Percentiles rank a stretch among this genome's conserved stretches.
Evolutionary conservation across 1,140 invertebrate genomes (phyloP).

Genomic region (Hylyphantes graminicola): DNA sequence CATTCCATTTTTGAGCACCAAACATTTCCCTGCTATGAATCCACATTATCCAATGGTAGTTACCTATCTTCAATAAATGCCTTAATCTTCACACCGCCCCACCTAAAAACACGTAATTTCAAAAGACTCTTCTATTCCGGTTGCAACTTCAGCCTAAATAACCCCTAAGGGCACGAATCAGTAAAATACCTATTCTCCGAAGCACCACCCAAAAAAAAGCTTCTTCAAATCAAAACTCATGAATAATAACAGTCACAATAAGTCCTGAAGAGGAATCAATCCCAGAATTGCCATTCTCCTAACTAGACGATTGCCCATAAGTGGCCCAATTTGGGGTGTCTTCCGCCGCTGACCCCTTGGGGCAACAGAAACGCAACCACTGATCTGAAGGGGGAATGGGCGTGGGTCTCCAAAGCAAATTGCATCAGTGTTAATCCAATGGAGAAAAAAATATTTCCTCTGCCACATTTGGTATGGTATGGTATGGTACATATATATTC

Average conservation of each 20-base stretch:
- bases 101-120: constrained; percentile 7
- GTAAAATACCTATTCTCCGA: constrained; percentile 46
- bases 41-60: constrained; percentile 17
- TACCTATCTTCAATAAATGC: background rate
- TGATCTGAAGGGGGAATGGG: too few relatives aligned
- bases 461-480: too few relatives aligned
- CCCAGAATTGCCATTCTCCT: constrained; percentile 1
- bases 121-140: background rate
- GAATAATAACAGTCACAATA: constrained; percentile 47
- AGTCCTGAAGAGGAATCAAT: too few relatives aligned
- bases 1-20: too few relatives aligned
- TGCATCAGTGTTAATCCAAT: too few relatives aligned
- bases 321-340: constrained; percentile 48
- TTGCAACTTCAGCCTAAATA: background rate
- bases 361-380: background rate
- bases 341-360: constrained; percentile 19
- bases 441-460: too few relatives aligned
- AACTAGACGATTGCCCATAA: constrained; percentile 49
- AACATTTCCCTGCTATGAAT: constrained; percentile 2
- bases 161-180: constrained; percentile 1
- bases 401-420: too few relatives aligned
- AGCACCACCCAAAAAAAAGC: constrained; percentile 10
- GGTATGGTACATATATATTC: too few relatives aligned
- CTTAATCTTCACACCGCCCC: constrained; percentile 42
- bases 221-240: constrained; percentile 56